Conservation (phyloP, 2,888 invertebrate genomes). For the Steinernema scapterisci region DNA sequence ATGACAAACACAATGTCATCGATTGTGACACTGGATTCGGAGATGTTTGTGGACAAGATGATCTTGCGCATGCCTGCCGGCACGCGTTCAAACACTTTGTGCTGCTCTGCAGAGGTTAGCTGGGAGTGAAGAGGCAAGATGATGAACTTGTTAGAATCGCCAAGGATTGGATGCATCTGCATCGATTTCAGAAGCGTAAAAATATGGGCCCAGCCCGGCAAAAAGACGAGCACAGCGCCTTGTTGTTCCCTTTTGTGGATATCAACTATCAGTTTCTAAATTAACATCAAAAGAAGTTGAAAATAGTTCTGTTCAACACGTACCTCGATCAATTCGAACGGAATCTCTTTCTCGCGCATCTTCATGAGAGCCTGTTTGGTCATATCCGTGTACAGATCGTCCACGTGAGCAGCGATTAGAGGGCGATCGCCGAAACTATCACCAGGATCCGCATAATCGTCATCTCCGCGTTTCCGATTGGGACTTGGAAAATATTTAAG, state of each 20-base stretch:
- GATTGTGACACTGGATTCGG: slow-evolving; percentile 96
- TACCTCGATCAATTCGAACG: slow-evolving; percentile 86
- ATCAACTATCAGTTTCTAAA: slow-evolving; percentile 73
- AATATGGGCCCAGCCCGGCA: slow-evolving; percentile 97
- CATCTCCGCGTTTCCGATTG: background rate
- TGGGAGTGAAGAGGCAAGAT: slow-evolving; percentile 96
- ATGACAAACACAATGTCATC: slow-evolving; percentile 97
- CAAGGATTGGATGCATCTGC: slow-evolving; percentile 7
- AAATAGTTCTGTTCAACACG: too few species aligned
- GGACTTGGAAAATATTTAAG: slow-evolving; percentile 81
- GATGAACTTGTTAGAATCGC: slow-evolving; percentile 68
- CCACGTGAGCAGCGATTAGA: background rate
- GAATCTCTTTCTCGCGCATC: slow-evolving; percentile 86
- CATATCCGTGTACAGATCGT: background rate
- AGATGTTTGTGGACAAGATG: slow-evolving; percentile 95
- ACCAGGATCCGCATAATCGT: slow-evolving; percentile 54
- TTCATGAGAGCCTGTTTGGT: slow-evolving; percentile 37
- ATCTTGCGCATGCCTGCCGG: slow-evolving; percentile 80
- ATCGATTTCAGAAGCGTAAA: slow-evolving; percentile 77
- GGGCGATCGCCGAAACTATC: slow-evolving; percentile 6
- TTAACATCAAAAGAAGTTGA: background rate
- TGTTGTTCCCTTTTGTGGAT: slow-evolving; percentile 72
- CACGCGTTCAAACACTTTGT: slow-evolving; percentile 77
- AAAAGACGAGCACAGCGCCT: slow-evolving; percentile 88
- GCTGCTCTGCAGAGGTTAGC: slow-evolving; percentile 91